Evolutionary conservation across 2,797 vertebrate species (phyloP), one percentile per base, ranked within the genome.

Genomic region (Syngnathus rostellatus): DNA sequence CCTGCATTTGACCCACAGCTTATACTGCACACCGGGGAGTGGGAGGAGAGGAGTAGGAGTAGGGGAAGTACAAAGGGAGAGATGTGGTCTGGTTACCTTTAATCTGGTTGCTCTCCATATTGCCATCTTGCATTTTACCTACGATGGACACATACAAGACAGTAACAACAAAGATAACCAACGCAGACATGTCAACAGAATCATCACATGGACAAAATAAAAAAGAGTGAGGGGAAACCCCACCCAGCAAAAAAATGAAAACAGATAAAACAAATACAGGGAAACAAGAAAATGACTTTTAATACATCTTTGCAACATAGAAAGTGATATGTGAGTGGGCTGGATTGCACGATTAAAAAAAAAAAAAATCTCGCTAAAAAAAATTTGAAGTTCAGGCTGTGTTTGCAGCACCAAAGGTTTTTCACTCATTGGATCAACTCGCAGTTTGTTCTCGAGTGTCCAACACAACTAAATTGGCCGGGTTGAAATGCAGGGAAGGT

Each of bases 91-190:
- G 81, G 91, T 99, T 98, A 99, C 97, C 97, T 99, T 99, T 99
- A 90, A 94, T 98, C 92, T 98, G 97, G 95, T 93, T 97, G 96
- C 90, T 91, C 92, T 98, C 97, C 94, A 95, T 93, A 98, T 94
- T 97, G 85, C 95, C 96, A 95, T 99, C 97, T 93, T 98, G 97
- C 94, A 98, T 98, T 94, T 98, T 98, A 94, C 97, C 97, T 99
- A 98, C 78, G 91, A 94, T 94, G 94, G 90, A 94, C 93, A 94
- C 94, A 94, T 93, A 93, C 89, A 90, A 93, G 93, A 98, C 93
- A 97, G 88, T 93, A 94, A 94, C 87, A 81, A 97, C 94, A 92
- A 88, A 91, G 91, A 92, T 85, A 90, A 90, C 86, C 82, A 85
- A 90, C 84, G 89, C 90, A 93, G 90, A 95, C 92, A 91, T 89